Evolutionary conservation across 2,888 invertebrate genomes (phyloP).

Genomic region (Pheosia gnoma): DNA sequence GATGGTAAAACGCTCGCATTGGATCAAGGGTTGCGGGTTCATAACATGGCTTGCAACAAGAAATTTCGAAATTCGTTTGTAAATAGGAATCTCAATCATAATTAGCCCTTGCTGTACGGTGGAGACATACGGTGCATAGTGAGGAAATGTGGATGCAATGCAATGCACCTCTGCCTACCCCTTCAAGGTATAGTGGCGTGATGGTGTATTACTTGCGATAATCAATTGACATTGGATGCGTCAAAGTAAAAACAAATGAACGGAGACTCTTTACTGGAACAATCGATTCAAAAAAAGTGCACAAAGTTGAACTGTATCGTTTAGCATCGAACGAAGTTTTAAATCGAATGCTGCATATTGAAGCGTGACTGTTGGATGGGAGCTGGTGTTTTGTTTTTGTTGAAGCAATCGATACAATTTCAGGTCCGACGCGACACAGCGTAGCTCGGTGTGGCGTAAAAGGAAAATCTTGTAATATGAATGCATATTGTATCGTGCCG

Average conservation of each 20-base stretch:
- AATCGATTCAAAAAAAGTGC: neutral
- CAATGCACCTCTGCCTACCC: too few relatives aligned
- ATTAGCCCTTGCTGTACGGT: too few relatives aligned
- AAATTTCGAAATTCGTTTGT: too few relatives aligned
- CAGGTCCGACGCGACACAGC: neutral
- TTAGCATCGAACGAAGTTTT: constrained; percentile 7
- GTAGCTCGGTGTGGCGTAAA: neutral
- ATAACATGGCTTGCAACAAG: too few relatives aligned
- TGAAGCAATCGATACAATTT: constrained; percentile 9
- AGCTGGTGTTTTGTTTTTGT: constrained; percentile 23
- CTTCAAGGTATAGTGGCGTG: too few relatives aligned
- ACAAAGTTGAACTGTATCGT: neutral
- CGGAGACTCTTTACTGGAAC: neutral
- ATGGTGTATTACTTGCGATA: too few relatives aligned
- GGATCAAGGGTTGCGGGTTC: too few relatives aligned
- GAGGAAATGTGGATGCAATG: too few relatives aligned
- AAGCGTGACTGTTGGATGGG: constrained; percentile 21
- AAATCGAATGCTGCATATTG: constrained; percentile 29
- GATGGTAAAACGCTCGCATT: too few relatives aligned
- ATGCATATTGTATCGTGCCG: constrained; percentile 10
- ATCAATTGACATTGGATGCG: neutral
- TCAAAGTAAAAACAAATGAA: neutral
- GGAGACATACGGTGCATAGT: too few relatives aligned
- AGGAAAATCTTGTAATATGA: constrained; percentile 25
- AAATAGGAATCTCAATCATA: too few relatives aligned